These are phyloP conservation scores for Stenotaenia linearis DNA, from an alignment of 2,888 invertebrate genomes.

Conservation along the genomic window DNA sequence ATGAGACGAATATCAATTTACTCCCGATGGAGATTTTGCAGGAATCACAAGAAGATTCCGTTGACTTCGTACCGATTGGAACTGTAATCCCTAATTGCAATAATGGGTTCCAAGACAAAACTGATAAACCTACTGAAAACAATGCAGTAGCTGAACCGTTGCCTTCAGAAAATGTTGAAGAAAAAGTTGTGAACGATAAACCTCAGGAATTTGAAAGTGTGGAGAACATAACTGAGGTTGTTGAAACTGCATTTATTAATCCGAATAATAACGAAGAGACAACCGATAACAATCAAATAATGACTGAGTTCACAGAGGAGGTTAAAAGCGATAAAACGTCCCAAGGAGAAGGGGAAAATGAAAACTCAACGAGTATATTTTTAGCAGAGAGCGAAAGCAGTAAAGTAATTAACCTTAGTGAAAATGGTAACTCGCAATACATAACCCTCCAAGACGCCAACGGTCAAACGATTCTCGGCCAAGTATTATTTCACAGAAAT, in stretches of 20 bases:
- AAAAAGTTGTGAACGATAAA: not conserved
- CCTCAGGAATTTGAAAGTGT: not conserved
- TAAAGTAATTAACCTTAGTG: not conserved
- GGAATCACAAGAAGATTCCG: not conserved
- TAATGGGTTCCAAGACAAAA: not conserved
- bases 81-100: not conserved
- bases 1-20: not conserved
- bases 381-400: conserved; percentile 11
- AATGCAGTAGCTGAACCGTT: not conserved
- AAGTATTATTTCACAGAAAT: conserved; percentile 32
- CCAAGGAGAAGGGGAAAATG: not conserved
- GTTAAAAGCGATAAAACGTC: not conserved
- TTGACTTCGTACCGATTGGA: not conserved
- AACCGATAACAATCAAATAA: not conserved
- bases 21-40: conserved; percentile 1
- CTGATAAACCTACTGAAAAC: not conserved
- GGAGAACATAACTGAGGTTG: not conserved
- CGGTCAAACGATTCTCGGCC: conserved; percentile 28
- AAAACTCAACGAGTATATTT: not conserved
- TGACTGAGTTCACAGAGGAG: not conserved
- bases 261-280: not conserved
- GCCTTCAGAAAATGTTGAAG: not conserved
- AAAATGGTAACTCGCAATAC: conserved; percentile 27
- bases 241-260: not conserved
- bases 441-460: conserved; percentile 27